Evolutionary conservation across 2,888 invertebrate genomes (phyloP), one percentile per base, ranked within the genome.

Genomic region (Crossocerus cetratus): DNA sequence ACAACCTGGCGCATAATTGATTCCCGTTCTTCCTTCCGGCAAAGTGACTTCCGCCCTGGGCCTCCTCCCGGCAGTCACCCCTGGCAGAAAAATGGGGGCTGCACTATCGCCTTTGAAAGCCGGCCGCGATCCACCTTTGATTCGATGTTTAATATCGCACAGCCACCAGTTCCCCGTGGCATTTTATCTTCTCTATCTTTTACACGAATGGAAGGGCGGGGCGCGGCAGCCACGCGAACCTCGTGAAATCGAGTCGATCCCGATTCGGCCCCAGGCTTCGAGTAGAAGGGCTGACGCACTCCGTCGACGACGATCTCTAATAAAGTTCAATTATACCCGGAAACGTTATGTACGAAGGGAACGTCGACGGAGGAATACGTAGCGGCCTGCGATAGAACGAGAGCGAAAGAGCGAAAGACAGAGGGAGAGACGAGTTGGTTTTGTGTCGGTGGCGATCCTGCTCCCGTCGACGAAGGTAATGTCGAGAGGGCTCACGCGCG

Each of bases 301-400:
- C 65, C 78, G 76, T 68, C 76, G 71, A 76, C 79, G 77, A 81
- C 81, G 81, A 79, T 83, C 80, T 81, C 76, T 78, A 83, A 84
- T 81, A 82, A 81, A 83, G 80, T 84, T 81, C 82, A 86, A 85
- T 86, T 84, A 82, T 83, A 80, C 73, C 74, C 78, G 76, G 77
- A 80, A 81, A 80, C 80, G 81, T 76, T 72, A 74, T 70, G 69
- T 65, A 73, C 72, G 64, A 49, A 45, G 65, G 72, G 72, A 60
- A 58, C 64, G 60, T 8, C 32, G 32, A 11, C 32, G 11, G 32
- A 32, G 32, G 32, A 32, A 32, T 32, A 32, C 32, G 11, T 4
- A 11, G 32, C 11, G 32, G 11, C 8, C 8, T 5, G 32, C 3
- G 32, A 32, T 32, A 32, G 32, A 32, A 32, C 8, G 32, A 32